Evolutionary conservation across 2,888 invertebrate species (phyloP), one percentile per base, ranked within the genome.

Genomic region (Leucoma salicis): DNA sequence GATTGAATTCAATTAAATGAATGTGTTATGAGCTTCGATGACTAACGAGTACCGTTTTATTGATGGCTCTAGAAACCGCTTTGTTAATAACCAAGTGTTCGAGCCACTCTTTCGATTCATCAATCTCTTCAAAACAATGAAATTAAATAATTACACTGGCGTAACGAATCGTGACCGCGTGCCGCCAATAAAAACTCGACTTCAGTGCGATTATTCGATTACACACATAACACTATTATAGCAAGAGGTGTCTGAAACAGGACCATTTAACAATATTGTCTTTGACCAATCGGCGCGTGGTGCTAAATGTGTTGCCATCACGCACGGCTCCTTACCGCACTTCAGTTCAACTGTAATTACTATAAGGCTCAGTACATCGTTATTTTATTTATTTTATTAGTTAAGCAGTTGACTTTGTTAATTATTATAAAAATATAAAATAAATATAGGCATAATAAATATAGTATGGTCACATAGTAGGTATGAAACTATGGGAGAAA

Each of bases 121-220:
- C 72, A 78, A 75, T 77, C 71, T 77, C 74, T 72, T 69, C 75
- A 78, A 82, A 79, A 81, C 78, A 82, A 81, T 82, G 64, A 69
- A 63, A 66, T 66, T 55, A 57, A 65, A 64, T 66, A 69, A 66
- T 74, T 71, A 76, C 72, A 65, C 63, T 70, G 66, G 72, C 74
- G 74, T 49, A 66, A 63, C 70, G 64, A 81, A 81, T 79, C 63
- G 72, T 61, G 66, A 63, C 66, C 74, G 73, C 74, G 75, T 70
- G 80, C 74, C 70, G 70, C 58, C 53, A 57, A 55, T 64, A 66
- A 70, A 66, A 68, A 65, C 51, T 53, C 49, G 44, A 46, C 42
- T 54, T 42, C 60, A 54, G 60, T 65, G 59, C 68, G 65, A 71
- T 76, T 72, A 73, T 69, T 61, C 70, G 70, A 79, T 82, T 78